phyloP scores from a whole-genome alignment of 2,888 invertebrate genomes.

The Xestia xanthographa region DNA sequence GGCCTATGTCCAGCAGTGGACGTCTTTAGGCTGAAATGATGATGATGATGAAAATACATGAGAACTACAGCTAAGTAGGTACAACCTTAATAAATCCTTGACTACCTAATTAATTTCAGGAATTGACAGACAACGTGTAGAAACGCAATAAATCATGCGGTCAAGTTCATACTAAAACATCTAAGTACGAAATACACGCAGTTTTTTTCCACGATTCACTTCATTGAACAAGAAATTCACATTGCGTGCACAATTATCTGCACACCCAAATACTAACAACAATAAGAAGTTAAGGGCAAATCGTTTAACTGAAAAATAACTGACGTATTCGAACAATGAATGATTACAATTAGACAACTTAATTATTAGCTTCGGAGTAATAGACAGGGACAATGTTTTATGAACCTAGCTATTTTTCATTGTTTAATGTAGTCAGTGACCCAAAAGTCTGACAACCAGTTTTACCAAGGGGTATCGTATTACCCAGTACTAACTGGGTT shows the following conservation, averaged over 20 bases:
- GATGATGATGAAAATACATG: not conserved
- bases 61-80: not conserved
- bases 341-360: not conserved
- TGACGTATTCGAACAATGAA: not conserved
- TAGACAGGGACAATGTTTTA: not conserved
- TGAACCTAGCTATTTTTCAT: not conserved
- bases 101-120: not conserved
- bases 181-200: not conserved
- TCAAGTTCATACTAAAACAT: not conserved
- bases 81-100: not conserved
- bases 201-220: conserved; percentile 9
- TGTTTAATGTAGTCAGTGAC: not conserved
- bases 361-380: not conserved
- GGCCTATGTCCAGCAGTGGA: too few relatives aligned
- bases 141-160: not conserved
- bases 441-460: not conserved
- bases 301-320: conserved; percentile 31
- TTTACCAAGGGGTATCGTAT: not conserved
- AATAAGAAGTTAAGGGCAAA: conserved; percentile 29
- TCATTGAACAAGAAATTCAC: conserved; percentile 1
- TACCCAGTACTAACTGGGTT: not conserved
- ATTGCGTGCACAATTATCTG: conserved; percentile 8
- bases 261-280: not conserved
- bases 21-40: too few relatives aligned
- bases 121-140: not conserved